Percentiles rank a stretch among this genome's conserved stretches.
These are phyloP conservation scores for Lasioglossum marginatum DNA, from an alignment of 2,888 invertebrate species.

Conservation along the genomic window DNA sequence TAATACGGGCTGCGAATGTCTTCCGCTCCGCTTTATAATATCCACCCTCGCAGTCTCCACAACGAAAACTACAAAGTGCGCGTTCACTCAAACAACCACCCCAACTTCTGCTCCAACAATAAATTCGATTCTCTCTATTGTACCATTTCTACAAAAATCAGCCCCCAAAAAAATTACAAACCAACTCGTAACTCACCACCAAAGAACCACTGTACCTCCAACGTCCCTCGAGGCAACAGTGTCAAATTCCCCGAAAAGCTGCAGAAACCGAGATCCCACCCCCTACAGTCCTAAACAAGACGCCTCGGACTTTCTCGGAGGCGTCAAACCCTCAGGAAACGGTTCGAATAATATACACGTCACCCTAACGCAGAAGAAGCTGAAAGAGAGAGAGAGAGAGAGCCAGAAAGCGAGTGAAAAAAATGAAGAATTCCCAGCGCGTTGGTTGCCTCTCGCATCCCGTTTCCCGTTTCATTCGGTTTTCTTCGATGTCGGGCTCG, in stretches of 20 bases:
- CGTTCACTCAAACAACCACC: not conserved
- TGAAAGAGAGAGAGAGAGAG: not conserved
- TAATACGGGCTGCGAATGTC: not conserved
- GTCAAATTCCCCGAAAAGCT: not conserved
- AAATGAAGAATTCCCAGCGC: constrained; percentile 25
- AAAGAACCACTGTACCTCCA: not conserved
- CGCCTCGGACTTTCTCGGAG: constrained; percentile 1
- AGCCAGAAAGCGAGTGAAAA: not conserved
- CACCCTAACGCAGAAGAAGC: not conserved
- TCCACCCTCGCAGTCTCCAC: not conserved
- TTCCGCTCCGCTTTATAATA: not conserved
- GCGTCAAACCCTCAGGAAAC: not conserved
- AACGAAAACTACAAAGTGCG: not conserved
- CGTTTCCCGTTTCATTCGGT: constrained; percentile 54
- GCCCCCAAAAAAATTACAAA: not conserved
- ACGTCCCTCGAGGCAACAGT: not conserved
- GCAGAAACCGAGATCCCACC: not conserved
- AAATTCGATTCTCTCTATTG: not conserved
- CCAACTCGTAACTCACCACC: not conserved
- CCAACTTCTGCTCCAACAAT: not conserved
- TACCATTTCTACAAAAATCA: not conserved
- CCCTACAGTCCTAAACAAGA: constrained; percentile 7
- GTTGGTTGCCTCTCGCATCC: constrained; percentile 4
- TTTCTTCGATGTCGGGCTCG: constrained; percentile 60
- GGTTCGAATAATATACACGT: constrained; percentile 20